Percentiles rank a stretch among this genome's conserved stretches.
Conservation (phyloP, 2,888 invertebrate species). For the Andrena minutula region DNA sequence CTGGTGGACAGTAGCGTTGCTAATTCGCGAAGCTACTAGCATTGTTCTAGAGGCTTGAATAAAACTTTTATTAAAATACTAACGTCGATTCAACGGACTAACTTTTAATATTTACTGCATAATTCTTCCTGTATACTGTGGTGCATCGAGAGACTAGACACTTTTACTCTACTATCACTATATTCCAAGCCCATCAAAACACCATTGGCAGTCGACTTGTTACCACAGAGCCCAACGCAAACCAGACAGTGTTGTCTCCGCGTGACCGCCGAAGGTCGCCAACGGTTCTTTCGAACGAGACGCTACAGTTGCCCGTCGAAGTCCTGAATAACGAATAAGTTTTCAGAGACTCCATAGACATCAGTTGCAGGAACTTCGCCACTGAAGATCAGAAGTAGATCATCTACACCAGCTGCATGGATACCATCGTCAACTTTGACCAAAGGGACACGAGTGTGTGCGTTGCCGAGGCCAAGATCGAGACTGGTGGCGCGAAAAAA, state of each 20-base stretch:
- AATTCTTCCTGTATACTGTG: too few species aligned
- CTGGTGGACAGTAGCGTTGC: too few species aligned
- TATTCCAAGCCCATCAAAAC: too few species aligned
- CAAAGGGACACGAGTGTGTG: too few species aligned
- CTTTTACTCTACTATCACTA: too few species aligned
- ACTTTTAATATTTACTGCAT: too few species aligned
- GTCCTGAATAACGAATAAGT: neutral
- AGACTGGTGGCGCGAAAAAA: neutral
- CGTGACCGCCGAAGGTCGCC: conserved; percentile 13
- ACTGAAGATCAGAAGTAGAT: conserved; percentile 10
- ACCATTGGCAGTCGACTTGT: neutral
- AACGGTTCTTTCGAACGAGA: conserved; percentile 19
- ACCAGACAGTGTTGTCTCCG: neutral
- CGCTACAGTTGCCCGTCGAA: neutral
- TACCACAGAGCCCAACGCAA: neutral
- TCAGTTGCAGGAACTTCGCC: neutral
- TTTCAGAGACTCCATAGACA: conserved; percentile 8
- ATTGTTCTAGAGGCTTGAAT: too few species aligned
- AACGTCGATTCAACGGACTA: too few species aligned
- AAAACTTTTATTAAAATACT: too few species aligned
- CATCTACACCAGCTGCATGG: conserved; percentile 28
- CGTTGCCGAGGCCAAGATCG: neutral
- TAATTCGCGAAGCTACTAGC: too few species aligned
- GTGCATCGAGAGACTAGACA: too few species aligned
- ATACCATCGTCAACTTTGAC: neutral